Evolutionary conservation across 2,113 vertebrate genomes (phyloP), one percentile per base, ranked within the genome.

Genomic region (Cephalopterus ornatus): DNA sequence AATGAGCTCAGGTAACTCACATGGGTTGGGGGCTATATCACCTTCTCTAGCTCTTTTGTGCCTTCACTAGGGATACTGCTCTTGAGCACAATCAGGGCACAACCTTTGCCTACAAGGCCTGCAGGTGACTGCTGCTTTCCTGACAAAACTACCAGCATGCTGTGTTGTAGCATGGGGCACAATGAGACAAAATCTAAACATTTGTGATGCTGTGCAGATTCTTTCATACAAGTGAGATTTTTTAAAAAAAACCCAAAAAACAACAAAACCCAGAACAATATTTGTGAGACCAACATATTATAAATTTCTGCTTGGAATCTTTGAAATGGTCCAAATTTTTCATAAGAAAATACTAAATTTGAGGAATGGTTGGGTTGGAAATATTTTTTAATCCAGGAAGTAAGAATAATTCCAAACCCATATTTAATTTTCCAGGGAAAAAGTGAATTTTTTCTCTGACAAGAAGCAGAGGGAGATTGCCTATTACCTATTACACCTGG

Each of bases 131-230:
- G 18, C 23, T 68, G 76, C 32, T 89, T 53, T 55, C 32, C 42
- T 50, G 49, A 42, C 18, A 73, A 33, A 49, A 65, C 33, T 19
- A 19, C 24, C 42, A 49, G 8, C 2, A 32, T 18, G 6, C 8
- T 37, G 9, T 59, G n/a, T 9, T 73, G 19, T 41, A 59, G 5
- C 37, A 13, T 72, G 32, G 52, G 39, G 49, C 13, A 66, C 7
- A 6, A 39, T 6, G 7, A 8, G 24, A 33, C 12, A 44, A 62
- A 67, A 15, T 21, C 11, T 44, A 35, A 72, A 49, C 8, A 5
- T 59, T 5, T 75, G 14, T 0, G 0, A 6, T 44, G 8, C 6
- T 58, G 6, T 53, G n/a, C 15, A 44, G 8, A 47, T 39, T 72
- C 11, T 58, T 81, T 81, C 28, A 75, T 44, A n/a, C 4, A 35